These are phyloP conservation scores for Rhadina sibilatrix DNA, from an alignment of 2,113 vertebrate genomes.

Conservation along the genomic window DNA sequence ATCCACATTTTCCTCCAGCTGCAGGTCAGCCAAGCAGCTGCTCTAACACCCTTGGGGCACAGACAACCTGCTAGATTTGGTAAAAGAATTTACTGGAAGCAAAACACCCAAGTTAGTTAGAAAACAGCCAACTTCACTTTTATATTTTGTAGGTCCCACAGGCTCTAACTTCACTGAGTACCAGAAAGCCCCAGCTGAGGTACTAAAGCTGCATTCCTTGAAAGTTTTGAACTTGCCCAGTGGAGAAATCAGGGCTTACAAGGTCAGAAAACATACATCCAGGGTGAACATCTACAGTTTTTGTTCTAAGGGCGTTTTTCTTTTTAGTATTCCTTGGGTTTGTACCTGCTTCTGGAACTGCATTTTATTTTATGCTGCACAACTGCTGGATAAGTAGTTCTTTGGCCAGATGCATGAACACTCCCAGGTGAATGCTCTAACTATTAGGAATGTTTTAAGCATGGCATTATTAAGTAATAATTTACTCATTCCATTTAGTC, in stretches of 20 bases:
- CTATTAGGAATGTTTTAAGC: slow-evolving; percentile 42
- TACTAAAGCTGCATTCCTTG: not conserved
- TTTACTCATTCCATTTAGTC: slow-evolving; percentile 42
- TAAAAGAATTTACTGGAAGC: not conserved
- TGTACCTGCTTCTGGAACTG: not conserved
- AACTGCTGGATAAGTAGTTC: not conserved
- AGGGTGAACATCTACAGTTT: not conserved
- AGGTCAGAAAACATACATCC: not conserved
- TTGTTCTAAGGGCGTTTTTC: not conserved
- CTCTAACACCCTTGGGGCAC: not conserved
- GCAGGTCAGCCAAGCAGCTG: not conserved
- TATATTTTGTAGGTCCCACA: not conserved
- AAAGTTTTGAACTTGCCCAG: not conserved
- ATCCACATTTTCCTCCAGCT: not conserved
- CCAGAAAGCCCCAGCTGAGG: not conserved
- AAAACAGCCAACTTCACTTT: not conserved
- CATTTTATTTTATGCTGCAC: not conserved
- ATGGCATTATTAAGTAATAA: slow-evolving; percentile 45
- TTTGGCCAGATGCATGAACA: not conserved
- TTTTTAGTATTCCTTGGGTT: not conserved
- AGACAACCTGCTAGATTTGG: not conserved
- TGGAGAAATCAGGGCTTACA: not conserved
- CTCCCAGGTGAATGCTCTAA: slow-evolving; percentile 17
- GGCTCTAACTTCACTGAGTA: not conserved
- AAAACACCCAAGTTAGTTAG: not conserved